These are phyloP conservation scores for Drosophila prosaltans DNA, from an alignment of 1,140 invertebrate species.

Conservation along the genomic window DNA sequence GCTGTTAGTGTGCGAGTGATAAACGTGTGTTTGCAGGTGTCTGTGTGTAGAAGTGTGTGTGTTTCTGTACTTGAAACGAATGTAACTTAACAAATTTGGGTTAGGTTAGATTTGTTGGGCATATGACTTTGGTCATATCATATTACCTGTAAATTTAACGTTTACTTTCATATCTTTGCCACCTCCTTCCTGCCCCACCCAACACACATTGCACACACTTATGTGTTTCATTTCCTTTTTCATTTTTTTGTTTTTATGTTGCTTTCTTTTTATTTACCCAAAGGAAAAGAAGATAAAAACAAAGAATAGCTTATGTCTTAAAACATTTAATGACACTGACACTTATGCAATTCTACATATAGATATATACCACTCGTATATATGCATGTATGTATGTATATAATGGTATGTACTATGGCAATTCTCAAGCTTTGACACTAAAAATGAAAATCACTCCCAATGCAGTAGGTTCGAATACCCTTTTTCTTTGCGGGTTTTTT, in stretches of 20 bases:
- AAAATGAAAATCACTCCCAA: constrained; percentile 10
- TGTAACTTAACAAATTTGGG: too few species aligned
- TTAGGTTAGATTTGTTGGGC: not conserved
- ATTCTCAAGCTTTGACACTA: constrained; percentile 12
- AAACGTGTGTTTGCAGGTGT: too few species aligned
- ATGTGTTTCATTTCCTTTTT: not conserved
- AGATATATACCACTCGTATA: not conserved
- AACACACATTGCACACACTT: not conserved
- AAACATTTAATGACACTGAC: constrained; percentile 8
- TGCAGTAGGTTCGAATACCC: too few species aligned
- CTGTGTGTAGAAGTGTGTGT: too few species aligned
- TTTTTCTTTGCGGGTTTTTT: too few species aligned
- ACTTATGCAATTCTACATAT: constrained; percentile 7
- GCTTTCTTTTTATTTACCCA: constrained; percentile 10
- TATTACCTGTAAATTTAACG: not conserved
- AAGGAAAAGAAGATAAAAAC: not conserved
- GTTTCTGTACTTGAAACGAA: too few species aligned
- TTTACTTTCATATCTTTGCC: not conserved
- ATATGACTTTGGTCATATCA: not conserved
- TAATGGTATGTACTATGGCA: constrained; percentile 17
- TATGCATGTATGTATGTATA: constrained; percentile 23
- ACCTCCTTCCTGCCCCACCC: not conserved
- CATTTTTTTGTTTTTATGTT: not conserved
- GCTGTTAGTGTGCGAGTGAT: too few species aligned
- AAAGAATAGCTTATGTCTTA: not conserved